Evolutionary conservation across 2,888 invertebrate species (phyloP).

Genomic region (Lasiommata megera): DNA sequence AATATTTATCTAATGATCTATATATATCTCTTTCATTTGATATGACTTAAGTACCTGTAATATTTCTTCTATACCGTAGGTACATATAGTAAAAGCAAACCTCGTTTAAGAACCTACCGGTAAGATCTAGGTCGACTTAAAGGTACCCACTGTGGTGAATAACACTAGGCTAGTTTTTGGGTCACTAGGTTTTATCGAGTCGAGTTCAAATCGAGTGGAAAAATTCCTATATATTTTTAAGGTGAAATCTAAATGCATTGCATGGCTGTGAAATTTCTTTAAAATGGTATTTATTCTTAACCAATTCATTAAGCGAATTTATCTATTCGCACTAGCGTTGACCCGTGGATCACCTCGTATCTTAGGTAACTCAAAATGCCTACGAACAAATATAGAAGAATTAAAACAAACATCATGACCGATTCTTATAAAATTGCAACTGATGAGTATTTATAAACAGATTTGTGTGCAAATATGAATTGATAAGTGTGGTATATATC

Average conservation of each 20-base stretch:
- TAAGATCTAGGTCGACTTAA: slow-evolving; percentile 5
- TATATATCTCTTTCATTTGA: too few species aligned
- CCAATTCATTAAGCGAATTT: too few species aligned
- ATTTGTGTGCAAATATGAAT: neutral
- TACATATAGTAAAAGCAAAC: neutral
- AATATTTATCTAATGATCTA: too few species aligned
- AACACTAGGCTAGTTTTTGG: slow-evolving; percentile 2
- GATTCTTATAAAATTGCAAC: neutral
- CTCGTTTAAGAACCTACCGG: slow-evolving; percentile 1
- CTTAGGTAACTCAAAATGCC: neutral
- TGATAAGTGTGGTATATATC: slow-evolving; percentile 1
- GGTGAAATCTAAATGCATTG: too few species aligned
- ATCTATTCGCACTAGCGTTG: too few species aligned
- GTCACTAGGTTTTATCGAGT: neutral
- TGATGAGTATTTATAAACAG: neutral
- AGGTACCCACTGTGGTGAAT: neutral
- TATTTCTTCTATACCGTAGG: neutral
- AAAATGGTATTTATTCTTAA: too few species aligned
- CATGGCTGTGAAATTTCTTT: too few species aligned
- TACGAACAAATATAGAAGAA: neutral
- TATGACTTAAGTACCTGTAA: too few species aligned
- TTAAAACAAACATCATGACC: slow-evolving; percentile 17
- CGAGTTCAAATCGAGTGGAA: neutral
- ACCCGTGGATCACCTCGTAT: too few species aligned
- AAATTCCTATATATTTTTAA: neutral